Base-by-base conservation (phyloP, 2,113 vertebrate species). In the Dipodomys merriami region DNA sequence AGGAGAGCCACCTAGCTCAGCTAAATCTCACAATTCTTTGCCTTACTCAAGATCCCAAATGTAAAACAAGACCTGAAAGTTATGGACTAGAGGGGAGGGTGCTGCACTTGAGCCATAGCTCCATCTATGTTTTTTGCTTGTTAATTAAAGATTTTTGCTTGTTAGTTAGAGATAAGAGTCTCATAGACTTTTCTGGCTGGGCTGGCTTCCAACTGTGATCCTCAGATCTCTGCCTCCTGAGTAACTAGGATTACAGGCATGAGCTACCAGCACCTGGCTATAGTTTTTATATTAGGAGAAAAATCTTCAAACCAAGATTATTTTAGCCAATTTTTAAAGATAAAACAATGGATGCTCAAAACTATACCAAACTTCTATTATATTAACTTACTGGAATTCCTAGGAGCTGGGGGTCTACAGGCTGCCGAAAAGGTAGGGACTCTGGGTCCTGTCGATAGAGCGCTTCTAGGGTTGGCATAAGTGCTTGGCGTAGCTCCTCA, bases 401-500 rank as follows among this genome's bases (percentile, higher is more conserved):
- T 87, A 99, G 96, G 35, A 99, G 98, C 96, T 99, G 98, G 53
- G 99, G 99, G 96, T 99, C 99, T 88, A 99, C 99, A 10, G 99
- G 99, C 96, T 99, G 99, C 79, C 99, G 98, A 95, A 99, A 99
- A 57, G 99, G 99, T 53, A 99, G 97, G 0, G 99, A 99, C 97
- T 99, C 99, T 0, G 99, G 99, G 96, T 99, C 99, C 97, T 99
- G 99, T 39, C 99, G 98, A 96, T 99, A 99, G 80, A 99, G 98
- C 18, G 99, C 99, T 98, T 99, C 99, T 80, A 99, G 97, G 1
- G 99, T 99, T 25, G 99, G 99, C 99, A 99, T 99, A 69, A 99
- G 98, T 25, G 99, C 99, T 98, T 99, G 99, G 29, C 99, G 98
- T 92, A 99, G 97, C 97, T 99, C 99, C 97, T 99, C 99, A 0